Base-by-base conservation (phyloP, 2,888 invertebrate species). In the Pilophorus perplexus region DNA sequence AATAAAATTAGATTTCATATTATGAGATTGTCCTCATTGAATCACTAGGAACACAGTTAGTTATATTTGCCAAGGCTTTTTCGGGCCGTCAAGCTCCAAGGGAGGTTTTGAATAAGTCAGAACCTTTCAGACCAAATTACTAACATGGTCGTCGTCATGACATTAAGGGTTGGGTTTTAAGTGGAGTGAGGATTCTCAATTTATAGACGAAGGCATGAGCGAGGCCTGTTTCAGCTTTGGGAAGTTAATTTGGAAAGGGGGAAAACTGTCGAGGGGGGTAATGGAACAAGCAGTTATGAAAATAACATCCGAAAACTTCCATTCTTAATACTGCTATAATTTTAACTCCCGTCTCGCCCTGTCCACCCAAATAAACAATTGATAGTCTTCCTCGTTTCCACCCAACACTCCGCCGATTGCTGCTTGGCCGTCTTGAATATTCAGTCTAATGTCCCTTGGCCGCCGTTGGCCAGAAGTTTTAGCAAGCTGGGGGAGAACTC, bases 211-310 rank as follows among this genome's bases (percentile, higher is more conserved):
- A 25, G 46, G 12, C 12, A 2, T 25, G 23, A 14, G 23, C 8
- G 44, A 22, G 46, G 23, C 46, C 2, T 6, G 3, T 42, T 42
- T 2, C 16, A 20, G 46, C 22, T 28, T 44, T 18, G 25, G 33
- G 16, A 52, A 52, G 52, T 28, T 28, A 28, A 27, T 52, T 16
- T 20, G 8, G 18, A 28, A n/a, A 52, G 25, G 27, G 52, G 28
- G 14, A 14, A n/a, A n/a, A 5, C 28, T 16, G 27, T 14, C 8
- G 52, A 10, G 14, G n/a, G 33, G 52, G 52, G 28, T 52, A 52
- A 52, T 52, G 52, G 52, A 52, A 52, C 52, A 52, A 52, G 33
- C 52, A 27, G 52, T 52, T 52, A 52, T 52, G 52, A 52, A 52
- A 52, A 28, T 28, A 52, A 52, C 52, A 22, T 2, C 50, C 28